phyloP scores from a whole-genome alignment of 2,888 invertebrate genomes.

The Pseudococcus viburni region DNA sequence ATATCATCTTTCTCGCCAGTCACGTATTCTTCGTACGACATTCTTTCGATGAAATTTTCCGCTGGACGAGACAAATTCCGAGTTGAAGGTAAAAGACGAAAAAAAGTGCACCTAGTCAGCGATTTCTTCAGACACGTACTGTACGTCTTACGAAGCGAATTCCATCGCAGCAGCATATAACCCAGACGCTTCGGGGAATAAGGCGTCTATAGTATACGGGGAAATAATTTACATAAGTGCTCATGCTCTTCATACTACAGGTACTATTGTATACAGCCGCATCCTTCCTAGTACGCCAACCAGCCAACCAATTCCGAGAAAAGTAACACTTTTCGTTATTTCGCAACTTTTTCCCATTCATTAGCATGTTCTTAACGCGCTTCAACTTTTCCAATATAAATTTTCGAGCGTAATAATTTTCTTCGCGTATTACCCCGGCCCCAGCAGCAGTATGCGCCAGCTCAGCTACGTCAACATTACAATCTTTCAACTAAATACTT shows the following conservation, averaged over 20 bases:
- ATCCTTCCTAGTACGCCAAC: constrained; percentile 14
- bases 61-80: not conserved
- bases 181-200: constrained; percentile 19
- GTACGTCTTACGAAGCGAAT: constrained; percentile 8
- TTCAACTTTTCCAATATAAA: constrained; percentile 47
- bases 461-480: constrained; percentile 3
- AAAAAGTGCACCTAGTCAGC: constrained; percentile 1
- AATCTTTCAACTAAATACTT: constrained; percentile 3
- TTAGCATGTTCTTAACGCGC: constrained; percentile 49
- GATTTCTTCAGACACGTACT: constrained; percentile 15
- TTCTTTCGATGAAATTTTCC: not conserved
- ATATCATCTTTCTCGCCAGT: not conserved
- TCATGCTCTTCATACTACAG: not conserved
- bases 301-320: constrained; percentile 6
- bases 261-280: constrained; percentile 11
- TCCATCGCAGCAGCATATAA: not conserved
- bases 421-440: not conserved
- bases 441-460: not conserved
- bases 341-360: constrained; percentile 41
- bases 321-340: constrained; percentile 35
- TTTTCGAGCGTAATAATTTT: constrained; percentile 22
- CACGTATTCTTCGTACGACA: not conserved
- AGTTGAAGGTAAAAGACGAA: not conserved
- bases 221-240: constrained; percentile 44
- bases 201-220: not conserved